Evolutionary conservation across 2,113 vertebrate genomes (phyloP).

Genomic region (Pterocles orientalis): DNA sequence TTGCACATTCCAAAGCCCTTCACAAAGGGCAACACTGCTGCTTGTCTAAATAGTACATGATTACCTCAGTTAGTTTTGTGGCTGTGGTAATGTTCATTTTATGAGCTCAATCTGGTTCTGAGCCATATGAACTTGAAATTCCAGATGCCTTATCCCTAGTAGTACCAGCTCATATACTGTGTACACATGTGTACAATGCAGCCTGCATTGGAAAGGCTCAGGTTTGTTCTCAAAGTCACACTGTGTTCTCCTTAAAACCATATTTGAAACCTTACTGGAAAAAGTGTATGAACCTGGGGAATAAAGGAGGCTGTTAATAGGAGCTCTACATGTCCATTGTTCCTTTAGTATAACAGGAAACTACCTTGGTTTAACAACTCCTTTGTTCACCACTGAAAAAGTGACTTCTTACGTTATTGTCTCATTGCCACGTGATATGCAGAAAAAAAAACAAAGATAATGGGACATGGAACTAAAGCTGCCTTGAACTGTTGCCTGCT

Average conservation of each 20-base stretch:
- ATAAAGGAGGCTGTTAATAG: background rate
- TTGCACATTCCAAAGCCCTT: constrained; percentile 66
- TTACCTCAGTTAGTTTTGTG: constrained; percentile 31
- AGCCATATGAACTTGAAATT: constrained; percentile 45
- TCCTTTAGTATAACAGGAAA: background rate
- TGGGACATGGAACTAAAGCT: constrained; percentile 4
- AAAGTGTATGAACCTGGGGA: background rate
- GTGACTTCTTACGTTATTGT: background rate
- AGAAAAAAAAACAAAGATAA: constrained; percentile 39
- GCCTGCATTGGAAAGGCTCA: background rate
- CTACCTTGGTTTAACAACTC: background rate
- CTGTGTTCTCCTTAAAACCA: background rate
- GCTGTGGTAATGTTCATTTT: constrained; percentile 59
- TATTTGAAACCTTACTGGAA: background rate
- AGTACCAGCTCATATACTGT: constrained; percentile 6
- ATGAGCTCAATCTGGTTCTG: constrained; percentile 52
- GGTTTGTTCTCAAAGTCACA: constrained; percentile 3
- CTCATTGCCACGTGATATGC: background rate
- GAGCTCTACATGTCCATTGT: background rate
- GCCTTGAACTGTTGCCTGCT: constrained; percentile 39
- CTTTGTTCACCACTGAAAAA: background rate
- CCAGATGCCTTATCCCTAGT: constrained; percentile 23
- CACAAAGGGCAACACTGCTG: constrained; percentile 45
- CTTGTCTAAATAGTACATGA: constrained; percentile 62
- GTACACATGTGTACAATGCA: constrained; percentile 26